Evolutionary conservation across 2,797 vertebrate genomes (phyloP), one percentile per base, ranked within the genome.

Genomic region (Falco rusticolus): DNA sequence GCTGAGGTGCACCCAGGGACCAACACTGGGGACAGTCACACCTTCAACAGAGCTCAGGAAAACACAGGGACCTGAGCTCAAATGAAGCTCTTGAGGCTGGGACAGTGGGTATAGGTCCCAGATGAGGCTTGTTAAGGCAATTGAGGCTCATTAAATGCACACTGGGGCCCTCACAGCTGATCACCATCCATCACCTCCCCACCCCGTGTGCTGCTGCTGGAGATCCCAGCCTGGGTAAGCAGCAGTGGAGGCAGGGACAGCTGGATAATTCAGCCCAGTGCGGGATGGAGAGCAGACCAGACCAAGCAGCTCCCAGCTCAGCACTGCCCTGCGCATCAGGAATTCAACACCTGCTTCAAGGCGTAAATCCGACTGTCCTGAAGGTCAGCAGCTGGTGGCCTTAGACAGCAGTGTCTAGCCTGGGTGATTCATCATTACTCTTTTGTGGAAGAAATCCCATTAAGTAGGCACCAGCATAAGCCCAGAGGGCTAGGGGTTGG

Each of bases 381-480:
- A 96, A 97, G 96, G 96, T 83, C 93, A 95, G 90, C 90, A 95
- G 91, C 90, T 96, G 90, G 87, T 80, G 71, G 63, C 91, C 87
- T 91, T 31, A 93, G 87, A 94, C 84, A 94, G 84, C 79, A 86
- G 31, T 45, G 84, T 95, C 95, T 96, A 87, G 81, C 59, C 85
- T 37, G 47, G 78, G 92, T 96, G 83, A 97, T 97, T 86, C 87
- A 97, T 95, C 94, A 93, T 83, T 75, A 68, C 81, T 63, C 45
- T 94, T 92, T 91, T 3, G 2, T 33, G 69, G 91, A 90, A 96
- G 57, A 89, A 95, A 94, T 84, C 65, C 89, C 94, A 87, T 95
- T 95, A 93, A 94, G 39, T 59, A 87, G 84, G 34, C 51, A 94
- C 41, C 59, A 84, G 64, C 13, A 2, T 37, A 51, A 96, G 33